Evolutionary conservation across 2,113 vertebrate genomes (phyloP).

Genomic region (Thymallus thymallus): DNA sequence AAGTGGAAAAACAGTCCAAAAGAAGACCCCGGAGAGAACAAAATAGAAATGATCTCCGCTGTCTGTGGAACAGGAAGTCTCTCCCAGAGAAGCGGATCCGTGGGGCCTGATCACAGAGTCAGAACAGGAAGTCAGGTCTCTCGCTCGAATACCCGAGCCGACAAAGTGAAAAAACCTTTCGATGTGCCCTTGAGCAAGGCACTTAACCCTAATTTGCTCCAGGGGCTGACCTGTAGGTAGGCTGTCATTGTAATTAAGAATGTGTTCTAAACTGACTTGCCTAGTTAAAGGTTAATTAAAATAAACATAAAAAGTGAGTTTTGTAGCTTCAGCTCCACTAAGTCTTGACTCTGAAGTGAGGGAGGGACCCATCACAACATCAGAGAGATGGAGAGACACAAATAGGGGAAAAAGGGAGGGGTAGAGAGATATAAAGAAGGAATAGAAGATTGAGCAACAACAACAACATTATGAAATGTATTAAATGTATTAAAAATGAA

Average conservation of each 20-base stretch:
- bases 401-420: constrained; percentile 54
- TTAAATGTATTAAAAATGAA: no score
- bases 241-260: no score
- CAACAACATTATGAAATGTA: no score
- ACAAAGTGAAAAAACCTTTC: no score
- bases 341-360: constrained; percentile 79
- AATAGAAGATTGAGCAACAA: no score
- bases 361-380: constrained; percentile 22
- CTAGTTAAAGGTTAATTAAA: no score
- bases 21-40: constrained; percentile 35
- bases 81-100: constrained; percentile 67
- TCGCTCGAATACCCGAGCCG: no score
- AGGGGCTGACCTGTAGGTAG: no score
- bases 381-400: constrained; percentile 22
- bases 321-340: constrained; percentile 82
- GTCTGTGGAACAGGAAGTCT: constrained; percentile 78
- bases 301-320: no score
- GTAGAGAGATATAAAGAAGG: constrained; percentile 31
- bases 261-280: no score
- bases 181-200: no score
- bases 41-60: constrained; percentile 71
- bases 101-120: constrained; percentile 70
- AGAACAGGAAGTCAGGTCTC: constrained; percentile 85
- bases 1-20: constrained; percentile 61
- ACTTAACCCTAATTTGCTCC: no score